Base-by-base conservation (phyloP, 2,113 vertebrate genomes). In the Antidorcas marsupialis region DNA sequence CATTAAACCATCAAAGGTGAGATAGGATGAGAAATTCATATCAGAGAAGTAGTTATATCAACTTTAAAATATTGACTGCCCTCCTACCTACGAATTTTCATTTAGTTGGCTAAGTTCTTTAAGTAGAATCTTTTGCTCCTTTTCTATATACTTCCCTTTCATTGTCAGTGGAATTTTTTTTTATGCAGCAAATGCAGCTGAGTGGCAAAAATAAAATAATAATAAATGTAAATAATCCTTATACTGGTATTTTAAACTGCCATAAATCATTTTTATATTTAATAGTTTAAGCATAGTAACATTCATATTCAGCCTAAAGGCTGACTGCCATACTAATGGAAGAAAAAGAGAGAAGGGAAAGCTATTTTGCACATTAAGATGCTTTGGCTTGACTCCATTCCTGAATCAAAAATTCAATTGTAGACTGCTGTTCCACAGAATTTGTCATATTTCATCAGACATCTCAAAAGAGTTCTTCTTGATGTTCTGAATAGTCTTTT, bases 391-490 rank as follows among this genome's bases (percentile, higher is more conserved):
- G 96, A 45, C 93, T 95, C 98, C 98, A 96, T 93, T 86, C 94
- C 67, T 87, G 71, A 89, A 93, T 95, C 78, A 94, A 87, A 98
- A 98, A 83, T 82, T 71, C 79, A 96, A 67, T 81, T 96, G 97
- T 98, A 97, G 95, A 98, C 81, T 96, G 55, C 91, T 45, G 64
- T 96, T 60, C 84, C 96, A 89, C 76, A 86, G 60, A 95, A 95
- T 96, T 96, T 97, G 93, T 96, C 88, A 86, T 89, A 90, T 98
- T 97, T 98, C 89, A 97, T 59, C 78, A 98, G 97, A 97, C 97
- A 95, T 96, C 96, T 98, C 97, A 59, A 13, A 95, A 98, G 96
- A 87, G n/a, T 97, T 98, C 89, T 98, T 87, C 92, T 97, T 97
- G 64, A 94, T 87, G 55, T 89, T 86, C 92, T 93, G 92, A 95